Conservation (phyloP, 2,797 vertebrate species). For the Eulemur rubriventer region DNA sequence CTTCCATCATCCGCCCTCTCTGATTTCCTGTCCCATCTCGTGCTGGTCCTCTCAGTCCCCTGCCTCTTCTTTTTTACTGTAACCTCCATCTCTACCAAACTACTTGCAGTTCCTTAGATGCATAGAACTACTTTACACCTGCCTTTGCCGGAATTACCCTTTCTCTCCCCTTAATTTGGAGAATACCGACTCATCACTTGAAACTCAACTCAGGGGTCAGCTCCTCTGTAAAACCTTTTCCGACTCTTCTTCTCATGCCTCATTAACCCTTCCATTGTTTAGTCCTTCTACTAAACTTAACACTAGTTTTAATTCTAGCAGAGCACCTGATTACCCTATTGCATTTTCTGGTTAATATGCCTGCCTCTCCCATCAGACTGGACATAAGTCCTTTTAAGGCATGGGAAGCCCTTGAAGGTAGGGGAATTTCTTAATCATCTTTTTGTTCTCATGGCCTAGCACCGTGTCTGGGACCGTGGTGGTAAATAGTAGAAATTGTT, state of each 20-base stretch:
- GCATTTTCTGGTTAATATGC: not conserved
- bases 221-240: slow-evolving; percentile 2
- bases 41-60: not conserved
- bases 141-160: not conserved
- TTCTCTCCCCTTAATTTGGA: not conserved
- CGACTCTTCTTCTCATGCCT: not conserved
- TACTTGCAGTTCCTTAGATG: not conserved
- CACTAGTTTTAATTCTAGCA: not conserved
- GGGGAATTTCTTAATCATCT: not conserved
- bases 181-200: not conserved
- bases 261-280: not conserved
- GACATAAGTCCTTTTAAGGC: not conserved
- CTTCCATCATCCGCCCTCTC: not conserved
- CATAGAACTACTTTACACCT: not conserved
- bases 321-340: not conserved
- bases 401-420: not conserved
- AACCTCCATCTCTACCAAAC: not conserved
- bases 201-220: not conserved
- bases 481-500: slow-evolving; percentile 1
- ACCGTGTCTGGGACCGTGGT: not conserved
- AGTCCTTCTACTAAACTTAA: not conserved
- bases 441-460: not conserved
- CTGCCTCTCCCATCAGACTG: not conserved
- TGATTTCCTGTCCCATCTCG: not conserved
- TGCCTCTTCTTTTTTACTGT: not conserved